Percentiles rank a stretch among this genome's conserved stretches.
Conservation (phyloP, 2,113 vertebrate genomes). For the Capreolus pygargus region DNA sequence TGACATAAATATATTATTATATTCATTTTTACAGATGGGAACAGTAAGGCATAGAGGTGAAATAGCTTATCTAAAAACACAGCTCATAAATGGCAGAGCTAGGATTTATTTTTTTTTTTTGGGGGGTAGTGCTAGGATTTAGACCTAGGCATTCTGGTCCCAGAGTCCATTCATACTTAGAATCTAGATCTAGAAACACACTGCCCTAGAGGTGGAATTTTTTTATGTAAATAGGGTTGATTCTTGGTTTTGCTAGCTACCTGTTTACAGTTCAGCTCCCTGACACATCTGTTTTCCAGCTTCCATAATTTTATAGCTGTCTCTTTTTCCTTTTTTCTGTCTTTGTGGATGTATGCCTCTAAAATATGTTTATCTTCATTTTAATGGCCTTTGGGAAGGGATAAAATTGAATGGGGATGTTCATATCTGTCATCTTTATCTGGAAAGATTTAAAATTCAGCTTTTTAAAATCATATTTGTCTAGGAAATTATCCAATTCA, state of each 20-base stretch:
- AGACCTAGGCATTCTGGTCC: background rate
- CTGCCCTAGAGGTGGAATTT: background rate
- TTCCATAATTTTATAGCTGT: background rate
- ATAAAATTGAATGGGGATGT: background rate
- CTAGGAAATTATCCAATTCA: background rate
- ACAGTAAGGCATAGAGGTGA: background rate
- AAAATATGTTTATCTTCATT: background rate
- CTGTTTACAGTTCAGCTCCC: background rate
- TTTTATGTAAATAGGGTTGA: background rate
- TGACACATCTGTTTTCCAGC: background rate
- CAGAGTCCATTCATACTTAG: background rate
- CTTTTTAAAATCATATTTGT: slow-evolving; percentile 33
- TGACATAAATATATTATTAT: background rate
- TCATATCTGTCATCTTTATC: background rate
- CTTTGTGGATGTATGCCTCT: slow-evolving; percentile 1
- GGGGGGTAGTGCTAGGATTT: too few relatives aligned
- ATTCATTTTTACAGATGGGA: background rate
- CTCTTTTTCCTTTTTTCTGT: background rate
- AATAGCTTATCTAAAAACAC: background rate
- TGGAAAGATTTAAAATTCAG: slow-evolving; percentile 24
- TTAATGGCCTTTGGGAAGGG: background rate
- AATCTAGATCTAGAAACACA: background rate
- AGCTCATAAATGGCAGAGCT: background rate
- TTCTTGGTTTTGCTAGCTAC: background rate
- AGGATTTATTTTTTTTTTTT: background rate